Base-by-base conservation (phyloP, 2,797 vertebrate species). In the Mus spretus region DNA sequence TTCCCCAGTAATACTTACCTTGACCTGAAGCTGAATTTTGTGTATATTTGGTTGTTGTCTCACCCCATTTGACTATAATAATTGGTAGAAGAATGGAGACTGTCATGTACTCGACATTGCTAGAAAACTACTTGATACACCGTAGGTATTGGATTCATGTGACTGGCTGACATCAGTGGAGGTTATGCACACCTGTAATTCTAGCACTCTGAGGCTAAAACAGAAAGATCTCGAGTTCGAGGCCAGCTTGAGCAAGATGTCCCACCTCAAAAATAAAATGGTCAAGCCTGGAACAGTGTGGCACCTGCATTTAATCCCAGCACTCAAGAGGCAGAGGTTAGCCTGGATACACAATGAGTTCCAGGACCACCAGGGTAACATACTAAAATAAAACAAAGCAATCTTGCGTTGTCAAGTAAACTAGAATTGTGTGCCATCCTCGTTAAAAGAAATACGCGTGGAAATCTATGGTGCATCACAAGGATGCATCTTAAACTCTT, bases 391-490 rank as follows among this genome's bases (percentile, higher is more conserved):
- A 75, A 59, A 61, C 50, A 34, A 61, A 22, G 31, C 15, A 31
- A 44, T 70, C 57, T 65, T 65, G 67, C 20, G 40, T 88, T 59
- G 75, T 47, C 11, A 12, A 72, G 67, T 77, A 78, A 91, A 77
- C 40, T 87, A 83, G 79, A 95, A 65, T 19, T 75, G 8, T 47
- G 14, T 78, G 28, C n/a, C 4, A 26, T 88, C 20, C 20, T 15
- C 6, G 82, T 79, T 82, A n/a, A 97, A 95, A 93, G 9, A 89
- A 92, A 12, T 59, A 89, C 83, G 75, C 37, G 28, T 96, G 40
- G 74, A 87, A 82, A 78, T 92, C 90, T 90, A n/a, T 70, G 75
- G 34, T 40, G 20, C 59, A n/a, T 86, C 89, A 92, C 88, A 96
- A 93, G 80, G 50, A 70, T 19, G 13, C 55, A 67, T 90, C n/a